Conservation (phyloP, 2,113 vertebrate genomes). For the Heterotilapia buettikoferi region DNA sequence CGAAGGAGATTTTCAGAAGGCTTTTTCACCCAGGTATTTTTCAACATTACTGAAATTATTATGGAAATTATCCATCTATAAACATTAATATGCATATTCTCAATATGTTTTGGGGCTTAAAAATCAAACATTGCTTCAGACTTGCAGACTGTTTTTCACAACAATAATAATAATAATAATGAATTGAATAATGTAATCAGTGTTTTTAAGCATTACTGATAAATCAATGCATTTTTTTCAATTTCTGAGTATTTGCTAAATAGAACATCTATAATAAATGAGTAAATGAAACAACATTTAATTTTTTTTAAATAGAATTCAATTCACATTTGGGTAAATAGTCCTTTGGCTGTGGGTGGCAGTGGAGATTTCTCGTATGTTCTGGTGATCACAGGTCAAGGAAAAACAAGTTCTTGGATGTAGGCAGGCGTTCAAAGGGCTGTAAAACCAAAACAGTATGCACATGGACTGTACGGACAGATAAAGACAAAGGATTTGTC, state of each 20-base stretch:
- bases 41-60: background rate
- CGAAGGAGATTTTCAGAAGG: background rate
- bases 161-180: background rate
- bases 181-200: background rate
- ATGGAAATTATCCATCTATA: background rate
- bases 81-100: background rate
- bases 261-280: accelerated
- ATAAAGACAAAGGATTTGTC: accelerated
- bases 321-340: background rate
- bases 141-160: background rate
- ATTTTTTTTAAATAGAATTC: accelerated
- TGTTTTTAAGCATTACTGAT: background rate
- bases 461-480: accelerated
- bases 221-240: background rate
- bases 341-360: accelerated
- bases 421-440: background rate
- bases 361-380: background rate
- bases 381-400: background rate
- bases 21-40: accelerated
- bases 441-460: background rate
- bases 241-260: background rate
- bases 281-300: background rate
- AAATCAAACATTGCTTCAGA: accelerated
- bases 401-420: accelerated
- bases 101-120: background rate